A percentile compares a stretch with the other conserved stretches of the same genome.
Evolutionary conservation across 1,140 invertebrate genomes (phyloP).

Genomic region (Cyphomyrmex costatus): DNA sequence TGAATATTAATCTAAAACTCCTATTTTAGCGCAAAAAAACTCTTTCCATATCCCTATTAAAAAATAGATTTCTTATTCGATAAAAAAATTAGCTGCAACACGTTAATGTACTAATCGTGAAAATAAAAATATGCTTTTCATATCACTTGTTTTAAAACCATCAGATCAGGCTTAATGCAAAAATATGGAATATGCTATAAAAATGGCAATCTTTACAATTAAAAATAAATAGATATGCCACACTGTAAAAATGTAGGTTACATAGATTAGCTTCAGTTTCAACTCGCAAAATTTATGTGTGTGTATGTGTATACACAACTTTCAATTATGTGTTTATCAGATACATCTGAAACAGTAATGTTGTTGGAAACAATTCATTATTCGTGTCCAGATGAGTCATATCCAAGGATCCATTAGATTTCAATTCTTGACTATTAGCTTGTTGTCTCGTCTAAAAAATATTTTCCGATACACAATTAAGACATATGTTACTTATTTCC

Average conservation of each 20-base stretch:
- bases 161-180: neutral
- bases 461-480: neutral
- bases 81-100: neutral
- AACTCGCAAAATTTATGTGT: neutral
- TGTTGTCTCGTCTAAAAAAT: constrained; percentile 22
- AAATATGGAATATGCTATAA: too few relatives aligned
- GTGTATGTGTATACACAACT: neutral
- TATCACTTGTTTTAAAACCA: neutral
- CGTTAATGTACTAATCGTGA: neutral
- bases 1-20: constrained; percentile 32
- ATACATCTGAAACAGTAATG: neutral
- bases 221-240: constrained; percentile 7
- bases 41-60: neutral
- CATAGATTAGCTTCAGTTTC: neutral
- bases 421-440: neutral
- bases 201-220: neutral
- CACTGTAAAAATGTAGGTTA: neutral
- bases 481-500: neutral
- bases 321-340: constrained; percentile 8
- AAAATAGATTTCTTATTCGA: constrained; percentile 7
- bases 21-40: constrained; percentile 10
- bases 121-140: neutral
- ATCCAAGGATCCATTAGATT: neutral
- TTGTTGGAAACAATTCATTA: neutral
- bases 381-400: neutral